Evolutionary conservation across 2,113 vertebrate genomes (phyloP), one percentile per base, ranked within the genome.

Genomic region (Thymallus thymallus): DNA sequence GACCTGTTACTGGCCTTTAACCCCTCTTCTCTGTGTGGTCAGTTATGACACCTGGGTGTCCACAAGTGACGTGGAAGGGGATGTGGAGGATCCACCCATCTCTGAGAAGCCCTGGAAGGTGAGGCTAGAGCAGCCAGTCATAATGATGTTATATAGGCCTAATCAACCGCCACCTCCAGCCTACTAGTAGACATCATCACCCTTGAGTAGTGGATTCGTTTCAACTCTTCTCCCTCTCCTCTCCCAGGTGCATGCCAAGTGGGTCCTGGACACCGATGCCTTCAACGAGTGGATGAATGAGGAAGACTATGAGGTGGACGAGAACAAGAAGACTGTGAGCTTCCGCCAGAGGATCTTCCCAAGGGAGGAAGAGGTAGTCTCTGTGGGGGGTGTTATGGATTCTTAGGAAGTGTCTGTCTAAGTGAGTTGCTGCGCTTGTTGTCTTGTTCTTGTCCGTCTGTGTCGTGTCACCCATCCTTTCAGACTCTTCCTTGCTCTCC

Each of bases 211-310:
- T 16, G 12, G 16, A 5, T 18, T 18, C 1, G 3, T 16, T 3
- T 63, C 29, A 4, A n/a, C 65, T 20, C 30, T 18, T 10, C 29
- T 13, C 4, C 14, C 2, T 32, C 63, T n/a, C 20, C 13, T 5
- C 22, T 0, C 61, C 69, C 68, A 99, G 98, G 97, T 99, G 29
- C 95, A 98, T 5, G 93, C 94, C 69, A 97, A 95, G 85, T 98
- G 98, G 98, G 94, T 98, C 80, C 85, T 95, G 86, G 98, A 99
- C 90, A 98, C 95, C 0, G 98, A 97, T 7, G 60, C 95, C 48
- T 99, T 97, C 88, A 99, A 99, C 3, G 97, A 99, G 78, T 99
- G 98, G 98, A 98, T 98, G 97, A 99, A 98, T 14, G 98, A 99
- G 68, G 98, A 98, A 79, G 98, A 99, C 88, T 99, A 99, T 0